Base-by-base conservation (phyloP, 2,888 invertebrate species). In the Leucoptera coffeella region DNA sequence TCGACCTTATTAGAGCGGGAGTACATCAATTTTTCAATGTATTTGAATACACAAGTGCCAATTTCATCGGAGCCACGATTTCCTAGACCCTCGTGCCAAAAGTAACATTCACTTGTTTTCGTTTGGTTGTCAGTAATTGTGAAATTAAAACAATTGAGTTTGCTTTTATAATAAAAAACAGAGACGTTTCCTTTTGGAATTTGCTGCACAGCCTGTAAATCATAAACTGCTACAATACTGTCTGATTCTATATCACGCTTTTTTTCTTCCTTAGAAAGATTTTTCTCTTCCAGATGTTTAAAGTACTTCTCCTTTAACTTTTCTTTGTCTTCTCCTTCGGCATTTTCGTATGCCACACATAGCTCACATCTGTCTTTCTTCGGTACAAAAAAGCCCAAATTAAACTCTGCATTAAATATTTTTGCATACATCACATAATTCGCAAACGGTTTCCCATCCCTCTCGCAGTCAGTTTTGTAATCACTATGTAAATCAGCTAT, bases 351-450 rank as follows among this genome's bases (percentile, higher is more conserved):
- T 2, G 23, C 23, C n/a, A 14, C 37, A 27, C 38, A 41, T 2
- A 36, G 25, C 21, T 41, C 38, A 27, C 38, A 38, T 25, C 23
- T 22, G 27, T 39, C 39, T 35, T 38, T 39, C 23, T 39, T 40
- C 12, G 39, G 39, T 5, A 29, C 27, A 22, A 31, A 30, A 28
- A 39, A 40, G 15, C 30, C 31, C 34, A 41, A 36, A 28, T 39
- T 37, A 23, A 37, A 40, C 12, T 39, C 28, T 5, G 10, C 23
- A 25, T 39, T 38, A 17, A 41, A 40, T 25, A 39, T 41, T 4
- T 39, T 25, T 12, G 29, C 30, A 21, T 39, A 39, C 19, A 38
- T 37, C 14, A 35, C 30, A 17, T 15, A 12, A 4, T 32, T 15
- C 9, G 36, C 33, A 29, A 22, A 12, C 8, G 28, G 22, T 31